phyloP scores from a whole-genome alignment of 2,797 vertebrate genomes.

The Artibeus lituratus region DNA sequence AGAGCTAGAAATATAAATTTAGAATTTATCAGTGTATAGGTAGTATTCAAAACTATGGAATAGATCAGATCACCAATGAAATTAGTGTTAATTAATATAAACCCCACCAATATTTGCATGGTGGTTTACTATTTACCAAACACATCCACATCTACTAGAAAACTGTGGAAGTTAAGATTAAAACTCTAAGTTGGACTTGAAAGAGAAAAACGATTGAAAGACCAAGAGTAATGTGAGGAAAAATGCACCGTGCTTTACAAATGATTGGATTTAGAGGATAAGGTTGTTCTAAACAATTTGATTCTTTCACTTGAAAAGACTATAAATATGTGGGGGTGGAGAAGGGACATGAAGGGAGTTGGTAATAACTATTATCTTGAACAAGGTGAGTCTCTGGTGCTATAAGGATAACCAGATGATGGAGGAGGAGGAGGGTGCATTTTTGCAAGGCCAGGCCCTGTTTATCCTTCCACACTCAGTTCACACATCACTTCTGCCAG shows the following conservation, averaged over 20 bases:
- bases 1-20: slow-evolving; percentile 23
- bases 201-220: background rate
- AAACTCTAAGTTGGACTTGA: background rate
- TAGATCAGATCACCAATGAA: background rate
- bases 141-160: background rate
- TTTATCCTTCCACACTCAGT: background rate
- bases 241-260: background rate
- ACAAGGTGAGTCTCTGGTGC: background rate
- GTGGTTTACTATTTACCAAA: slow-evolving; percentile 7
- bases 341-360: background rate
- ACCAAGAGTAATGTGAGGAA: background rate
- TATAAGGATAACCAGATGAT: background rate
- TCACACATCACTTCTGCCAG: background rate
- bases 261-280: background rate
- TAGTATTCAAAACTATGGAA: background rate
- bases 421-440: background rate
- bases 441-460: background rate
- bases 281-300: background rate
- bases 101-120: background rate
- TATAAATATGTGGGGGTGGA: background rate
- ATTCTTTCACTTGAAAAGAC: background rate
- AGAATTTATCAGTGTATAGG: background rate
- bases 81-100: slow-evolving; percentile 18
- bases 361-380: background rate
- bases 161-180: background rate